Base-by-base conservation (phyloP, 2,888 invertebrate genomes). In the Chesias legatella region DNA sequence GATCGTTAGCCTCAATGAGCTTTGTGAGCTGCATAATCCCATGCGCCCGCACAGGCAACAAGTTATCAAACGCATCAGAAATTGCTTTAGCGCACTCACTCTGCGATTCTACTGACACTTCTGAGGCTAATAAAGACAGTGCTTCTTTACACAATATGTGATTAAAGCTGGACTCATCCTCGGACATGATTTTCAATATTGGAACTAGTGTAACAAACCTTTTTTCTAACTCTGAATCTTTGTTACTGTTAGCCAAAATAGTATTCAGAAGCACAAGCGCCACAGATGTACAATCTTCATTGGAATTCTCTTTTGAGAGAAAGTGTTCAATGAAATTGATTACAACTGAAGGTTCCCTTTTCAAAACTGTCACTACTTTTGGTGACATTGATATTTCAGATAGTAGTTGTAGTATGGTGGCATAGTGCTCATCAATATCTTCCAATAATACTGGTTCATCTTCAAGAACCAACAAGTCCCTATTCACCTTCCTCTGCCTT, bases 1-100 rank as follows among this genome's bases (percentile, higher is more conserved):
- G 56, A 77, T 96, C 93, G 51, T 88, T 90, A 9, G 75, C 75
- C 60, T 93, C 90, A 33, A 96, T 88, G n/a, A 96, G 82, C 78
- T 92, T 93, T 8, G 91, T 91, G 8, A 97, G 73, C 32, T 90
- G 81, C 55, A 95, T 91, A 23, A 96, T 80, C 5, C 93, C 96
- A 78, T 96, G 96, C 7, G 94, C 96, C 68, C 93, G 90, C 0
- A 94, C 91, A n/a, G 96, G 96, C 30, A 96, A 72, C 40, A 94
- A 67, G 13, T 91, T 89, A 80, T 95, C 93, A 61, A 90, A 90
- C 10, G 93, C 81, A 71, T 95, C 92, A 33, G 89, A 74, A 37
- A 95, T 67, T 0, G 94, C 94, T 58, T 89, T 86, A 43, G 91
- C 90, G 60, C 90, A 91, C 27, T 86, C 77, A 33, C 89, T 72